phyloP scores from a whole-genome alignment of 2,888 invertebrate species.

The Phengaris arion region DNA sequence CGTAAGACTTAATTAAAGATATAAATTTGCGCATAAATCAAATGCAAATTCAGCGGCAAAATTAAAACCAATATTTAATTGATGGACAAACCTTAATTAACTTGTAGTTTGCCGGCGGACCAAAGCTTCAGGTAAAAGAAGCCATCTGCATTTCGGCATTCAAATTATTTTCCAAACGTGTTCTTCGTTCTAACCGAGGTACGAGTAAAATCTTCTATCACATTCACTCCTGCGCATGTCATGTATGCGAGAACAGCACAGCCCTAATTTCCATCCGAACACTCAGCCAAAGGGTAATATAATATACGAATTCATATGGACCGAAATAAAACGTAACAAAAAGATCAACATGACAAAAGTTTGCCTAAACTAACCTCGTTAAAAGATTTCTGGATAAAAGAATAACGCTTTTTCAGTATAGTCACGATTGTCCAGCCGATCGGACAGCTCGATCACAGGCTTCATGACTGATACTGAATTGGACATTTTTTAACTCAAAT shows the following conservation, averaged over 20 bases:
- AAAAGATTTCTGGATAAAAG: conserved; percentile 78
- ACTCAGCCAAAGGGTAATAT: conserved; percentile 60
- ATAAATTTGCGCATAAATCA: conserved; percentile 56
- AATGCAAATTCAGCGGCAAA: conserved; percentile 63
- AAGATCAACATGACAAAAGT: conserved; percentile 76
- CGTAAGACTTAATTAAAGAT: conserved; percentile 56
- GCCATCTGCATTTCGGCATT: conserved; percentile 79
- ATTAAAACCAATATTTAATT: conserved; percentile 77
- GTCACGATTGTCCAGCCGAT: conserved; percentile 73
- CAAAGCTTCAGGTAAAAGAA: conserved; percentile 71
- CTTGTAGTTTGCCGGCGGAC: conserved; percentile 69
- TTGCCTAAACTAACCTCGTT: conserved; percentile 79
- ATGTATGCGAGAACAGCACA: conserved; percentile 56
- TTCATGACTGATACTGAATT: conserved; percentile 54
- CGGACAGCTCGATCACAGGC: conserved; percentile 70
- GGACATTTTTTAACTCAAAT: conserved; percentile 46
- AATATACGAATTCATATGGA: conserved; percentile 70
- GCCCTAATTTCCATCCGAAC: conserved; percentile 54
- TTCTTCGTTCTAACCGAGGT: conserved; percentile 60
- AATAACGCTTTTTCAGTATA: conserved; percentile 77
- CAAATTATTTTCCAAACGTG: conserved; percentile 78
- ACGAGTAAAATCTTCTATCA: conserved; percentile 63
- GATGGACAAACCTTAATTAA: conserved; percentile 78
- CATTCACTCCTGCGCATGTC: conserved; percentile 72
- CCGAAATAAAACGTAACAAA: conserved; percentile 71